Percentiles rank a stretch among this genome's conserved stretches.
phyloP scores from a whole-genome alignment of 2,888 invertebrate species.

The Phortica okadai region DNA sequence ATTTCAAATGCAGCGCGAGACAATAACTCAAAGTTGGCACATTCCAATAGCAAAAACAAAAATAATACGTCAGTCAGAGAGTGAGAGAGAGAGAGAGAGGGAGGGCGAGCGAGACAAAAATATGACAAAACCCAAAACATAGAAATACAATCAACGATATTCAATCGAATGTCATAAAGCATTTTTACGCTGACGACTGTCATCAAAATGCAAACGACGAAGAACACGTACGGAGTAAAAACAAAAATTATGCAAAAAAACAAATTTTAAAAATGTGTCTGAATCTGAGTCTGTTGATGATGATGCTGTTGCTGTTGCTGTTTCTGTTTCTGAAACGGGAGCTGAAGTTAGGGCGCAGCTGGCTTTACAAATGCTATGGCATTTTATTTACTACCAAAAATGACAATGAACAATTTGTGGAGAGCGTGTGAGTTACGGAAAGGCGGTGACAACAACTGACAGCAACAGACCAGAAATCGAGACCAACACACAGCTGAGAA shows the following conservation, averaged over 20 bases:
- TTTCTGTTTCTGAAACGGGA: background rate
- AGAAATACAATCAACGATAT: slow-evolving; percentile 61
- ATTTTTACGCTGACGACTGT: slow-evolving; percentile 60
- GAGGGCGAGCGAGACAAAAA: background rate
- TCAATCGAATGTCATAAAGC: slow-evolving; percentile 68
- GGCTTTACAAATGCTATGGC: slow-evolving; percentile 25
- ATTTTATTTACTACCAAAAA: slow-evolving; percentile 45
- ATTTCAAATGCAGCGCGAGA: slow-evolving; percentile 32
- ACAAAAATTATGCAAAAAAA: background rate
- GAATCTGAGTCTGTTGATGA: background rate
- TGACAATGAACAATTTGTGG: slow-evolving; percentile 29
- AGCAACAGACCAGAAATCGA: slow-evolving; percentile 53
- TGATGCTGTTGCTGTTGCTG: background rate
- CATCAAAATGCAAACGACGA: slow-evolving; percentile 68
- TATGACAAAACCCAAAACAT: slow-evolving; percentile 36
- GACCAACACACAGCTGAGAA: slow-evolving; percentile 32
- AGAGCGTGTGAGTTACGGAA: background rate
- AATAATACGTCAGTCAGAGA: background rate
- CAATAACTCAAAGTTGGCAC: slow-evolving; percentile 43
- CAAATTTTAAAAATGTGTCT: slow-evolving; percentile 15
- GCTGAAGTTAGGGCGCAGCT: background rate
- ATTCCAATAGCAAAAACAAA: slow-evolving; percentile 29
- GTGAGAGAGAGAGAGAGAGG: background rate
- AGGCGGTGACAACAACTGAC: slow-evolving; percentile 44
- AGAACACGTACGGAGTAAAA: slow-evolving; percentile 33